Evolutionary conservation across 1,140 invertebrate genomes (phyloP).

Genomic region (Drosophila yakuba): DNA sequence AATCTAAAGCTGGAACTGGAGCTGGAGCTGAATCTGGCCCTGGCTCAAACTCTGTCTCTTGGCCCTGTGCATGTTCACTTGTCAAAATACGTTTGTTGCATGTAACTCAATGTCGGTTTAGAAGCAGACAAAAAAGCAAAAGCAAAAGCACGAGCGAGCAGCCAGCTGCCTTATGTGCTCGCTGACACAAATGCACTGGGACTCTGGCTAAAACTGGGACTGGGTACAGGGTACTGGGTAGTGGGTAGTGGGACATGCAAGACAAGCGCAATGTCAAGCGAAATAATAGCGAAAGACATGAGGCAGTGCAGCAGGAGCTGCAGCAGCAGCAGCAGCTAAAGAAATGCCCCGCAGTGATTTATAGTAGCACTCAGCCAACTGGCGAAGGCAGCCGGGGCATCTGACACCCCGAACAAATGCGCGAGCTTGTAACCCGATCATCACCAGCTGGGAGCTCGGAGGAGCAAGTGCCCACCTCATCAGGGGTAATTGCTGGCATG

Average conservation of each 20-base stretch:
- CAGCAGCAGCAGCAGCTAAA: constrained; percentile 27
- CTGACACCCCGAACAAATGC: constrained; percentile 39
- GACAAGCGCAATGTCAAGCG: constrained; percentile 76
- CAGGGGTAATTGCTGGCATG: constrained; percentile 13
- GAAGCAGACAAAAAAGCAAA: constrained; percentile 21
- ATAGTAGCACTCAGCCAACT: constrained; percentile 67
- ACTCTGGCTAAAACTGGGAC: constrained; percentile 39
- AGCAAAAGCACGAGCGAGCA: constrained; percentile 6
- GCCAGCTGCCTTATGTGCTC: constrained; percentile 71
- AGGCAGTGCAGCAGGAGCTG: constrained; percentile 18
- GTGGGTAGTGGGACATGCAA: constrained; percentile 59
- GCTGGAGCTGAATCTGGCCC: not conserved
- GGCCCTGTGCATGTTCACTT: constrained; percentile 72
- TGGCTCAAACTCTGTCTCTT: constrained; percentile 36
- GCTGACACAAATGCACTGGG: constrained; percentile 76
- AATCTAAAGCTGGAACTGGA: constrained; percentile 9
- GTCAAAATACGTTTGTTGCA: constrained; percentile 81
- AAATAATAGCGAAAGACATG: constrained; percentile 78
- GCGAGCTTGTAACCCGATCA: constrained; percentile 42
- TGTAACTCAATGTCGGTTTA: constrained; percentile 80
- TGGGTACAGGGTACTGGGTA: constrained; percentile 25
- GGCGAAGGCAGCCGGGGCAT: constrained; percentile 16
- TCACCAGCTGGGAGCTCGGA: constrained; percentile 12
- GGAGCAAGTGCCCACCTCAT: constrained; percentile 13
- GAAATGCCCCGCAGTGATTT: constrained; percentile 77